A percentile compares a stretch with the other conserved stretches of the same genome.
These are phyloP conservation scores for Patella vulgata DNA, from an alignment of 1,140 invertebrate genomes.

Conservation along the genomic window DNA sequence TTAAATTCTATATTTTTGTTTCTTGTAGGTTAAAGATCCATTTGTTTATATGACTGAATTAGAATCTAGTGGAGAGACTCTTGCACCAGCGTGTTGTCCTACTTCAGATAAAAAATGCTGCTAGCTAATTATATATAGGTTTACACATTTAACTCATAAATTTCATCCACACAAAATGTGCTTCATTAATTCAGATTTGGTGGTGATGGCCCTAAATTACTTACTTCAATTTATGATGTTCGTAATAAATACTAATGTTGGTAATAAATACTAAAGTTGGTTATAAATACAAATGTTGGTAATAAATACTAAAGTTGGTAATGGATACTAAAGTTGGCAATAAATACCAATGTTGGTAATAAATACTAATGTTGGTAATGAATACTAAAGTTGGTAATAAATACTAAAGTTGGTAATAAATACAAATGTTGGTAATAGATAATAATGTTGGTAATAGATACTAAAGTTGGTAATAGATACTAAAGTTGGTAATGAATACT, in stretches of 20 bases:
- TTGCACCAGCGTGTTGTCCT: neutral
- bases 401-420: no score
- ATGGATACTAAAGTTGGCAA: no score
- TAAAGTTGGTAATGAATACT: no score
- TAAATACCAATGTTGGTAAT: no score
- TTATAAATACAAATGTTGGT: neutral
- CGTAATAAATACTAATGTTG: neutral
- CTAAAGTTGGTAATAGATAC: no score
- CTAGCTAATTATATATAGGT: neutral
- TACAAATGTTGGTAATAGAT: no score
- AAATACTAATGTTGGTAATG: no score
- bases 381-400: no score
- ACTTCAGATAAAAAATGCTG: neutral
- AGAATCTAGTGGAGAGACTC: neutral
- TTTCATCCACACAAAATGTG: neutral
- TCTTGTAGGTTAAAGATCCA: conserved; percentile 7
- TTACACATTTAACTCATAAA: neutral
- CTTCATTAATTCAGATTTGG: neutral
- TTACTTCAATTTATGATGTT: neutral
- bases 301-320: no score
- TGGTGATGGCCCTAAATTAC: neutral
- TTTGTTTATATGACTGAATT: conserved; percentile 3
- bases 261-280: neutral
- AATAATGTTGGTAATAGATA: no score
- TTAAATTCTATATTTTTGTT: neutral